Evolutionary conservation across 1,140 invertebrate genomes (phyloP), one percentile per base, ranked within the genome.

Genomic region (Protaetia brevitarsis): DNA sequence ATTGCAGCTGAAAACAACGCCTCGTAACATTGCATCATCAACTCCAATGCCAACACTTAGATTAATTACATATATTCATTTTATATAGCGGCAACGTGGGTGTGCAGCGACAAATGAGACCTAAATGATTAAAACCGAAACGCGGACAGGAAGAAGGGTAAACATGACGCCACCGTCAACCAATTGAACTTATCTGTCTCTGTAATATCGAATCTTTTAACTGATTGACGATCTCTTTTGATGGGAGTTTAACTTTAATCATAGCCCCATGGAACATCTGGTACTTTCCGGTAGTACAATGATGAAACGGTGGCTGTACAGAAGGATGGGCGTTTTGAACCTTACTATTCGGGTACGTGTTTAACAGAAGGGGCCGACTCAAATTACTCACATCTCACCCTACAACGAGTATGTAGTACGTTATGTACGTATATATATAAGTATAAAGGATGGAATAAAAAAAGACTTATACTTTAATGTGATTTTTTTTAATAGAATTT

Each of bases 211-310:
- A 70, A 73, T 71, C 72, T 71, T 65, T 63, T 63, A 69, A 71
- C 60, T 68, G 72, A 71, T 71, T 69, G 65, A 67, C 65, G 68
- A 73, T 73, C 61, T 69, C 69, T 73, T 73, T 72, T 74, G 73
- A 74, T 75, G 70, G 66, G 65, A 71, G 72, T 74, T 74, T 76
- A 74, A 76, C 74, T 76, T 76, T 74, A 76, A 76, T 76, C 74
- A 76, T 66, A 65, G 69, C 64, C 64, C 72, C 67, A 69, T 66
- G 45, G 70, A 73, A 74, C 74, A 75, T 75, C 74, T 75, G 74
- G 74, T 75, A 71, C 71, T 68, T 37, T 59, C 27, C 57, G 26
- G 26, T 23, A 59, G 26, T 10, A 59, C 57, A 59, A 59, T 59
- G 29, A 59, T 31, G 57, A 31, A 31, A 31, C 57, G 23, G 57